Percentiles rank a stretch among this genome's conserved stretches.
These are phyloP conservation scores for Lordiphosa clarofinis DNA, from an alignment of 1,140 invertebrate species.

Conservation along the genomic window DNA sequence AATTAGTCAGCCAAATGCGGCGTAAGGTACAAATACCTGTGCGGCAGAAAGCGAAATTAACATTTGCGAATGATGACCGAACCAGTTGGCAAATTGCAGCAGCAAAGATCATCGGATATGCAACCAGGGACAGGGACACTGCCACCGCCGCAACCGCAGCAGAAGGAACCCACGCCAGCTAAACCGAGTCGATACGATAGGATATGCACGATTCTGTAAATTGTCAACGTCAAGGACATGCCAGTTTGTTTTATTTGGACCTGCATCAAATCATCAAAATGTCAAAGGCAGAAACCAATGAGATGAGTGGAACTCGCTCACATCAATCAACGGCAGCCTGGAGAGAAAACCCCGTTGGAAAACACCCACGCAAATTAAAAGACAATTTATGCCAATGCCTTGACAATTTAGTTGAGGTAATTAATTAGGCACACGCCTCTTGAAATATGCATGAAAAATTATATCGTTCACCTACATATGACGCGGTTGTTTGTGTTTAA, in stretches of 20 bases:
- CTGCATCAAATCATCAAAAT: conserved; percentile 32
- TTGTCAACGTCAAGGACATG: conserved; percentile 29
- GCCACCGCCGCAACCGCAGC: too few relatives aligned
- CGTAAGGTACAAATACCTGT: conserved; percentile 6
- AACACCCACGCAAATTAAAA: conserved; percentile 42
- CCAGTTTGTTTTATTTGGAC: conserved; percentile 24
- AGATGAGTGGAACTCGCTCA: conserved; percentile 26
- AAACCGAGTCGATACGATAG: background rate
- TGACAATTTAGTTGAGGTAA: conserved; percentile 44
- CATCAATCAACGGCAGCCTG: conserved; percentile 49
- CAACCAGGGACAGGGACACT: conserved; percentile 10
- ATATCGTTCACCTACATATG: conserved; percentile 25
- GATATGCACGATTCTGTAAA: conserved; percentile 35
- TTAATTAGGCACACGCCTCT: conserved; percentile 46
- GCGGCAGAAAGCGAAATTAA: conserved; percentile 8
- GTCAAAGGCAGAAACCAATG: conserved; percentile 38
- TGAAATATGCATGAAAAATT: conserved; percentile 56
- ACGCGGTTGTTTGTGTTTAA: conserved; percentile 15
- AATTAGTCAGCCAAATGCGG: conserved; percentile 32
- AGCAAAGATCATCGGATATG: conserved; percentile 19
- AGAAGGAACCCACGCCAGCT: background rate
- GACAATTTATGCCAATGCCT: conserved; percentile 54
- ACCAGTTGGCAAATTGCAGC: conserved; percentile 16
- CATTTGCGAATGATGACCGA: conserved; percentile 25
- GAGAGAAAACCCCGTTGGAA: background rate